A percentile compares a stretch with the other conserved stretches of the same genome.
These are phyloP conservation scores for Semotilus atromaculatus DNA, from an alignment of 2,797 vertebrate genomes.

Conservation along the genomic window DNA sequence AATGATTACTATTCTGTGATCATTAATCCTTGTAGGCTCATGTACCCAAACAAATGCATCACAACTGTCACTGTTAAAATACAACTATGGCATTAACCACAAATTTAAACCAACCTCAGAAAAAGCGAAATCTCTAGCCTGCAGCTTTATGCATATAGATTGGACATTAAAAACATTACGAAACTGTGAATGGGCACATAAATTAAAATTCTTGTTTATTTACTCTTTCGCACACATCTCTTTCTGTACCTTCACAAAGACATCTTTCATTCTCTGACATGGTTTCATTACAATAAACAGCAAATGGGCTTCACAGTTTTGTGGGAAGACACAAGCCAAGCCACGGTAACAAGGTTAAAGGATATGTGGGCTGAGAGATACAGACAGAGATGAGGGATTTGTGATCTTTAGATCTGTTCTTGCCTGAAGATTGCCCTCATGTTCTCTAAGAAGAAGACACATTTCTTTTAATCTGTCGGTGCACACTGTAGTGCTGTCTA, in stretches of 20 bases:
- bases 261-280: background rate
- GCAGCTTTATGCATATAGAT: conserved; percentile 72
- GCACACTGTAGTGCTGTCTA: background rate
- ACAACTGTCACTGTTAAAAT: conserved; percentile 60
- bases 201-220: background rate
- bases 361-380: conserved; percentile 23
- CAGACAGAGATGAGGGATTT: conserved; percentile 14
- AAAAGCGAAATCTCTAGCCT: conserved; percentile 6
- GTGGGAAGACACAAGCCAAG: conserved; percentile 2
- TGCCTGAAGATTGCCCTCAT: conserved; percentile 18
- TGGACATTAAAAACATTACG: conserved; percentile 69
- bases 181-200: conserved; percentile 16
- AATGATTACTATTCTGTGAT: conserved; percentile 60
- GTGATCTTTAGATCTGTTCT: conserved; percentile 2
- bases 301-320: conserved; percentile 19
- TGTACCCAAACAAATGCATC: conserved; percentile 48
- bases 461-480: background rate
- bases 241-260: background rate
- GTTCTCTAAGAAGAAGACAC: background rate
- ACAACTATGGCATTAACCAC: conserved; percentile 62
- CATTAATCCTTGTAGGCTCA: conserved; percentile 52
- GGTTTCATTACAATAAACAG: background rate
- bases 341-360: conserved; percentile 36
- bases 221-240: background rate
- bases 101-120: conserved; percentile 18